Evolutionary conservation across 53 echinoderm and acorn worm genomes (phyloP).

Genomic region (Mesocentrotus franciscanus): DNA sequence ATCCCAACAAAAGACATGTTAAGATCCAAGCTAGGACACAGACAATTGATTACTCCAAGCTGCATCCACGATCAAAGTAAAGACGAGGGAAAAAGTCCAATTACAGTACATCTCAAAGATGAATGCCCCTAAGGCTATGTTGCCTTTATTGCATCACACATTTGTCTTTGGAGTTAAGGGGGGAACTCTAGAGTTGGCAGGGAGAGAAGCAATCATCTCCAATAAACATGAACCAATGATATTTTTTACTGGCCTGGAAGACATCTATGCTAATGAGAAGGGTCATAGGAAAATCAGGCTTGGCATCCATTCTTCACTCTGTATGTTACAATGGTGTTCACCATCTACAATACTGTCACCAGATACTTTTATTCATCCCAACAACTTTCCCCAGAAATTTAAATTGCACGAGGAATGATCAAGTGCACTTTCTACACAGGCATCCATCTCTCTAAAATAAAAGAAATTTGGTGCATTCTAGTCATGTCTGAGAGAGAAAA

Average conservation of each 20-base stretch:
- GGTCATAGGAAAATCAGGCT: not conserved
- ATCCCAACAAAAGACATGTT: constrained; percentile 28
- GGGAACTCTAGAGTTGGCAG: not conserved
- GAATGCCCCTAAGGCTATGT: constrained; percentile 25
- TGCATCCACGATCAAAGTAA: not conserved
- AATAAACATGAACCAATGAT: constrained; percentile 30
- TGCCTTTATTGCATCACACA: constrained; percentile 45
- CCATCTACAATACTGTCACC: not conserved
- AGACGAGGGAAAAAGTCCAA: constrained; percentile 21
- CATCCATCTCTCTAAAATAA: not conserved
- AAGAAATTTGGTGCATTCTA: constrained; percentile 10
- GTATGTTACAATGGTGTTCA: not conserved
- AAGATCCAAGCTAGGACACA: not conserved
- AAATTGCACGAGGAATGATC: not conserved
- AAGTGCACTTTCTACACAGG: not conserved
- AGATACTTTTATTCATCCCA: not conserved
- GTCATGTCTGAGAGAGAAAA: not conserved
- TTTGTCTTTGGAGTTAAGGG: constrained; percentile 31
- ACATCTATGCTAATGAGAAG: not conserved
- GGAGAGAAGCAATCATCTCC: constrained; percentile 17
- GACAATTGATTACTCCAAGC: constrained; percentile 39
- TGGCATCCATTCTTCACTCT: not conserved
- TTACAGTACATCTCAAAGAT: constrained; percentile 46
- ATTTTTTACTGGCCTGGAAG: constrained; percentile 33
- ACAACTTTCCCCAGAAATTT: not conserved